phyloP scores from a whole-genome alignment of 1,140 invertebrate genomes.

The Aphidius ervi region DNA sequence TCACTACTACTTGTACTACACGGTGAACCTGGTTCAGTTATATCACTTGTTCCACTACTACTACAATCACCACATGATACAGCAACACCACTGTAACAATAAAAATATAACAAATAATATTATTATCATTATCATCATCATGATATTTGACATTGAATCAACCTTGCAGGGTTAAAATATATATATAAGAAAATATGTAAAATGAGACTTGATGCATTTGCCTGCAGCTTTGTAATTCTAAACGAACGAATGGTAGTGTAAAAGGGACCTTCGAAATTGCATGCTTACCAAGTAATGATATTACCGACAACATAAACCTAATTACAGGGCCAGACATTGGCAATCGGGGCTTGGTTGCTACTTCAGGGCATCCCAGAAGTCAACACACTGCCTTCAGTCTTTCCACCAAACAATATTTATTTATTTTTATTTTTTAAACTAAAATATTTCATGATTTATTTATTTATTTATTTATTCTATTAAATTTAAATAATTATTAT shows the following conservation, averaged over 20 bases:
- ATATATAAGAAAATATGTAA: neutral
- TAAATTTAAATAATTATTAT: neutral
- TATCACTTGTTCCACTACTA: conserved; percentile 68
- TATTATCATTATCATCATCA: conserved; percentile 5
- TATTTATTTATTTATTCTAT: neutral
- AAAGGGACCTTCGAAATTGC: conserved; percentile 30
- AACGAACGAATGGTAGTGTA: conserved; percentile 1
- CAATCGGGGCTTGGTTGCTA: conserved; percentile 29
- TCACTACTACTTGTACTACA: conserved; percentile 61
- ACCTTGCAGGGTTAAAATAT: neutral
- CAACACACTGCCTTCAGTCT: neutral
- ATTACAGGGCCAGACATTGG: conserved; percentile 40
- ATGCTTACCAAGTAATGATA: conserved; percentile 35
- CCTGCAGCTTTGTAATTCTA: conserved; percentile 11
- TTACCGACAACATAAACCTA: conserved; percentile 38
- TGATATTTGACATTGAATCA: neutral
- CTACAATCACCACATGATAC: conserved; percentile 63
- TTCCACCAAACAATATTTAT: neutral
- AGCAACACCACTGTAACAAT: conserved; percentile 65
- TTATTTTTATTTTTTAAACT: neutral
- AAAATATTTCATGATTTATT: too few relatives aligned
- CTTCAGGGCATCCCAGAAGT: conserved; percentile 13
- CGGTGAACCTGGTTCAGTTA: conserved; percentile 76
- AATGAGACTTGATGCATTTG: neutral
- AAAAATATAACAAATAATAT: conserved; percentile 19